These are phyloP conservation scores for Pipa parva DNA, from an alignment of 2,113 vertebrate species.

Conservation along the genomic window DNA sequence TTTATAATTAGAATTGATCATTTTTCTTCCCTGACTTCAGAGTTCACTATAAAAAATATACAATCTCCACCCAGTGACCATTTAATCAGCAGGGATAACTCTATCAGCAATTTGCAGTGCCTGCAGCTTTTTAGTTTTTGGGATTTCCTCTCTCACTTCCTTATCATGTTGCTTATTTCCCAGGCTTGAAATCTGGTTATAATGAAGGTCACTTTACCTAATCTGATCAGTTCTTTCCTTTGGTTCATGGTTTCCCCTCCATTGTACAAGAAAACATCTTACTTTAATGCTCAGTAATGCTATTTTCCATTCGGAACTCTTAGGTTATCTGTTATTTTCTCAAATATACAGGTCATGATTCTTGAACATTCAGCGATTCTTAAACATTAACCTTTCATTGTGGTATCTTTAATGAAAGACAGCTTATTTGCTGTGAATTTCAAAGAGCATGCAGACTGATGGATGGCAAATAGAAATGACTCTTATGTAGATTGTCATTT, in stretches of 20 bases:
- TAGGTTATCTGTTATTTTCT: background rate
- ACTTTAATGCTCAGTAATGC: background rate
- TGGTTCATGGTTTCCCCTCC: slow-evolving; percentile 1
- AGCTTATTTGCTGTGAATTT: too few relatives aligned
- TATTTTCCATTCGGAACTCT: background rate
- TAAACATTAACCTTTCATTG: background rate
- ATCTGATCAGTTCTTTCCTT: slow-evolving; percentile 38
- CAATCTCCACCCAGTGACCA: background rate
- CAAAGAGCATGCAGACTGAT: too few relatives aligned
- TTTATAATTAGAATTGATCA: too few relatives aligned
- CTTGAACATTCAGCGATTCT: background rate
- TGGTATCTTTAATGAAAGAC: background rate
- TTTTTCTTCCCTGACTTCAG: too few relatives aligned
- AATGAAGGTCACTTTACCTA: slow-evolving; percentile 34
- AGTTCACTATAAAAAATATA: too few relatives aligned
- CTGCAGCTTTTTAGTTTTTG: slow-evolving; percentile 2
- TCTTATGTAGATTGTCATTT: too few relatives aligned
- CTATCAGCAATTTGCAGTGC: background rate
- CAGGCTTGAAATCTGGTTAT: slow-evolving; percentile 30
- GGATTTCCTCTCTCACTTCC: slow-evolving; percentile 13
- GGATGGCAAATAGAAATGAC: too few relatives aligned
- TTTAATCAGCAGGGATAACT: background rate
- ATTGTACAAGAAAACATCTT: slow-evolving; percentile 19
- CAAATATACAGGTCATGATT: background rate
- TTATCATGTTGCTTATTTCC: slow-evolving; percentile 29